Evolutionary conservation across 92 coral and sea anemone genomes (phyloP).

Genomic region (Paragorgia papillata): DNA sequence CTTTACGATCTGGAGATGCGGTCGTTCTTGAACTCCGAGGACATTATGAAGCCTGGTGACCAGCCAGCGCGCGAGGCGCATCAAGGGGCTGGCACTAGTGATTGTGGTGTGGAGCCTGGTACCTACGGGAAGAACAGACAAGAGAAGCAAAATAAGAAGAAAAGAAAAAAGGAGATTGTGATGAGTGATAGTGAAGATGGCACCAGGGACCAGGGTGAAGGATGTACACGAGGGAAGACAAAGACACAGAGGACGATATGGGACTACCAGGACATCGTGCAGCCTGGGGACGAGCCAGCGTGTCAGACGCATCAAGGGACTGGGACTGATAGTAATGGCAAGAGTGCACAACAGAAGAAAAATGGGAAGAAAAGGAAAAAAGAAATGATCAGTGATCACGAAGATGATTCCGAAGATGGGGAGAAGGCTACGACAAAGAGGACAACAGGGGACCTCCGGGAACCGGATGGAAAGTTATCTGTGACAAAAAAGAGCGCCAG

Average conservation of each 20-base stretch:
- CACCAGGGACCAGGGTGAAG: background rate
- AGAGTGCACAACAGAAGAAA: conserved; percentile 3
- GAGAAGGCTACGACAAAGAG: background rate
- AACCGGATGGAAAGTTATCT: background rate
- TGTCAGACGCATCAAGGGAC: background rate
- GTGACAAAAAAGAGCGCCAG: background rate
- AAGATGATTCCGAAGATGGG: conserved; percentile 16
- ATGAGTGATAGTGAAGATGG: conserved; percentile 22
- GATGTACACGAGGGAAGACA: background rate
- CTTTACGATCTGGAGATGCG: conserved; percentile 90
- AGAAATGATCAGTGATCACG: conserved; percentile 46
- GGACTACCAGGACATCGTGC: conserved; percentile 29
- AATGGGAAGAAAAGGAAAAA: conserved; percentile 39
- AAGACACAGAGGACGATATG: conserved; percentile 24
- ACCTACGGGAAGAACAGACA: background rate
- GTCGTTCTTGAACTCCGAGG: conserved; percentile 80
- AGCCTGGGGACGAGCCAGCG: conserved; percentile 1
- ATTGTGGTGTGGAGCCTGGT: background rate
- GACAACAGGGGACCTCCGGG: background rate
- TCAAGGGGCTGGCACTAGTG: background rate
- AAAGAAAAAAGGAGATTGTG: conserved; percentile 34
- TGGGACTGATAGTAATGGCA: too few species aligned
- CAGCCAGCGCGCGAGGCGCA: background rate
- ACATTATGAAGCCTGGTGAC: conserved; percentile 54
- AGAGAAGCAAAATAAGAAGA: conserved; percentile 19